Percentiles rank a stretch among this genome's conserved stretches.
phyloP scores from a whole-genome alignment of 2,113 vertebrate genomes.

The Pachycephala philippinensis region DNA sequence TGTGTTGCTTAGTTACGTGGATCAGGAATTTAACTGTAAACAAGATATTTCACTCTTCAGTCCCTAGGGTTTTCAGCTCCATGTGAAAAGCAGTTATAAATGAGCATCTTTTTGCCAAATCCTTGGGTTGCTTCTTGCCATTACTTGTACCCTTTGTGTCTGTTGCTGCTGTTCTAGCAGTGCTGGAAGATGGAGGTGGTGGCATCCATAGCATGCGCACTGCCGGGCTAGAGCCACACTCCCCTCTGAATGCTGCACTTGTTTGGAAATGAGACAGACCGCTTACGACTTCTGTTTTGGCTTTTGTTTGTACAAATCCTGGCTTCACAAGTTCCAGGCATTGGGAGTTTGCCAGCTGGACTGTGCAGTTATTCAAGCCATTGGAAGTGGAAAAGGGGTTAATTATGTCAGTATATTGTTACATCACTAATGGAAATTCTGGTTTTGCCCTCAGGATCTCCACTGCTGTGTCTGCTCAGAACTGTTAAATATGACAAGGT shows the following conservation, averaged over 20 bases:
- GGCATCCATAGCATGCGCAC: conserved; percentile 21
- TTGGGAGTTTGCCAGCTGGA: not conserved
- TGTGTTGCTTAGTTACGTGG: conserved; percentile 9
- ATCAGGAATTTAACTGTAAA: conserved; percentile 43
- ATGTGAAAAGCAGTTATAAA: not conserved
- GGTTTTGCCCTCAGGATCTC: conserved; percentile 58
- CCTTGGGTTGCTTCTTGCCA: not conserved
- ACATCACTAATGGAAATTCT: conserved; percentile 67
- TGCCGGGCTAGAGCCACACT: not conserved
- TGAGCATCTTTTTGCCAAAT: not conserved
- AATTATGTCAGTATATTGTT: conserved; percentile 65
- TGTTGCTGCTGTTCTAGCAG: not conserved
- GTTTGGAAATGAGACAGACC: conserved; percentile 58
- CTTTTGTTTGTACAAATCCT: conserved; percentile 69
- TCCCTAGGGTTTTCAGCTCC: conserved; percentile 2
- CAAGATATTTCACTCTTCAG: conserved; percentile 14
- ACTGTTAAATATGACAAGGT: conserved; percentile 64
- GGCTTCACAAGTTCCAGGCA: conserved; percentile 42
- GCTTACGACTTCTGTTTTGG: conserved; percentile 67
- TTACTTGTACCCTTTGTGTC: not conserved
- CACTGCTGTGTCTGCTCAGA: conserved; percentile 42
- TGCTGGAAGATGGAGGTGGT: not conserved
- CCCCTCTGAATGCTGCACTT: conserved; percentile 73
- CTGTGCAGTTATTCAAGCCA: conserved; percentile 1
- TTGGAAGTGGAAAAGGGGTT: conserved; percentile 41